These are phyloP conservation scores for Brachymystax lenok DNA, from an alignment of 2,797 vertebrate genomes.

Conservation along the genomic window DNA sequence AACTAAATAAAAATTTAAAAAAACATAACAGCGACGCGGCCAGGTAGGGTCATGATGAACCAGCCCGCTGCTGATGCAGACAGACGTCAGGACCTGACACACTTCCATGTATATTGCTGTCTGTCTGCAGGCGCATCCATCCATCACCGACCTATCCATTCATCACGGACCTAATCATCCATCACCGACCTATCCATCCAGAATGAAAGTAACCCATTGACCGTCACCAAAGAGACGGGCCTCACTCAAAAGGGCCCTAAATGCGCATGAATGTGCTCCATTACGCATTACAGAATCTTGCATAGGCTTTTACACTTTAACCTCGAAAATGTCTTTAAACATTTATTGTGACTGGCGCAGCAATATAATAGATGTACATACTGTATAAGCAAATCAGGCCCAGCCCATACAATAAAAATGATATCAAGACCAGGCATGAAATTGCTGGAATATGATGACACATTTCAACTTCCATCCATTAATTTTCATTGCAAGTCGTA, in stretches of 20 bases:
- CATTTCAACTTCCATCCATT: neutral
- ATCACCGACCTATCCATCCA: conserved; percentile 56
- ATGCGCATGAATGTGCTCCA: neutral
- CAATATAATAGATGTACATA: too few relatives aligned
- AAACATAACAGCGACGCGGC: too few relatives aligned
- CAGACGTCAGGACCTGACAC: conserved; percentile 41
- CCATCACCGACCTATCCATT: conserved; percentile 55
- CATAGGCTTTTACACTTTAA: neutral
- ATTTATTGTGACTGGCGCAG: neutral
- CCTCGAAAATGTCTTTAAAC: neutral
- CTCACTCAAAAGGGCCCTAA: neutral
- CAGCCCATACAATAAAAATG: neutral
- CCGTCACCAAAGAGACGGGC: conserved; percentile 18
- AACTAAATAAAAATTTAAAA: neutral
- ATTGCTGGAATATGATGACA: neutral
- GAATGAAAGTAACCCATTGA: conserved; percentile 44
- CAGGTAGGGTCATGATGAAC: neutral
- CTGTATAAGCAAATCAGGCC: neutral
- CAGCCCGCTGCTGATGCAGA: conserved; percentile 31
- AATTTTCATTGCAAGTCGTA: conserved; percentile 30
- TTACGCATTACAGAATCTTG: neutral
- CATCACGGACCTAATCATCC: conserved; percentile 58
- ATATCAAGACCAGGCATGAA: neutral
- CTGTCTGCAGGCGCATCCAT: conserved; percentile 57
- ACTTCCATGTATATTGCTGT: conserved; percentile 45